Evolutionary conservation across 2,888 invertebrate species (phyloP).

Genomic region (Notodonta dromedarius): DNA sequence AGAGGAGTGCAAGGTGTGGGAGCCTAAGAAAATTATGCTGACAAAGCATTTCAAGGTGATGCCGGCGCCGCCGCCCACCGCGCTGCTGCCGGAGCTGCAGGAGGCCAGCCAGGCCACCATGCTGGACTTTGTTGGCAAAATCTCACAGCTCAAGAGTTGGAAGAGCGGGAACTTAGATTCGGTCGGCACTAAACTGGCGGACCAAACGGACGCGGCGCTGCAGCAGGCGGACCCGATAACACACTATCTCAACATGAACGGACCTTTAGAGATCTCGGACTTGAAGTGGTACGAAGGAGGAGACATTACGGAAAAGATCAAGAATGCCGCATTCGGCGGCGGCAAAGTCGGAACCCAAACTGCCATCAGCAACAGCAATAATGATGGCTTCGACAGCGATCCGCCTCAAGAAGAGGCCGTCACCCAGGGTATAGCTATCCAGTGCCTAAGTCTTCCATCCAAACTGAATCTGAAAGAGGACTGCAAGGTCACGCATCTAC

Average conservation of each 20-base stretch:
- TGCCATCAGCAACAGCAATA: slow-evolving; percentile 66
- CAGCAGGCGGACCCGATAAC: slow-evolving; percentile 67
- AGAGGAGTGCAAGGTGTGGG: slow-evolving; percentile 74
- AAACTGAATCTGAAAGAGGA: slow-evolving; percentile 76
- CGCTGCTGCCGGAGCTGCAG: slow-evolving; percentile 66
- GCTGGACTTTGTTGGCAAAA: slow-evolving; percentile 74
- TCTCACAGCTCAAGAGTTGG: slow-evolving; percentile 76
- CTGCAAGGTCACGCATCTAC: slow-evolving; percentile 85
- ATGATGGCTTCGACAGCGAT: slow-evolving; percentile 80
- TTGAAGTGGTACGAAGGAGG: slow-evolving; percentile 77
- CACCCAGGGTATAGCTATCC: slow-evolving; percentile 80
- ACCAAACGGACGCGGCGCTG: slow-evolving; percentile 71
- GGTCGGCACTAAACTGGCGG: slow-evolving; percentile 70
- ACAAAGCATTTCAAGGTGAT: slow-evolving; percentile 71
- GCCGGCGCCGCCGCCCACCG: slow-evolving; percentile 66
- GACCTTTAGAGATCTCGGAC: slow-evolving; percentile 77
- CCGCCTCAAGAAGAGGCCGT: slow-evolving; percentile 71
- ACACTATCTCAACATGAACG: slow-evolving; percentile 74
- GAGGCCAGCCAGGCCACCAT: slow-evolving; percentile 69
- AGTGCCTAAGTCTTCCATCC: slow-evolving; percentile 83
- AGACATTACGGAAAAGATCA: slow-evolving; percentile 71
- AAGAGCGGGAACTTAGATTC: slow-evolving; percentile 72
- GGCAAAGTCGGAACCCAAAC: slow-evolving; percentile 71
- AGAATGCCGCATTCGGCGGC: slow-evolving; percentile 63
- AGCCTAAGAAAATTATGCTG: slow-evolving; percentile 70